Evolutionary conservation across 2,797 vertebrate genomes (phyloP).

Genomic region (Pangasius sanitwongsei): DNA sequence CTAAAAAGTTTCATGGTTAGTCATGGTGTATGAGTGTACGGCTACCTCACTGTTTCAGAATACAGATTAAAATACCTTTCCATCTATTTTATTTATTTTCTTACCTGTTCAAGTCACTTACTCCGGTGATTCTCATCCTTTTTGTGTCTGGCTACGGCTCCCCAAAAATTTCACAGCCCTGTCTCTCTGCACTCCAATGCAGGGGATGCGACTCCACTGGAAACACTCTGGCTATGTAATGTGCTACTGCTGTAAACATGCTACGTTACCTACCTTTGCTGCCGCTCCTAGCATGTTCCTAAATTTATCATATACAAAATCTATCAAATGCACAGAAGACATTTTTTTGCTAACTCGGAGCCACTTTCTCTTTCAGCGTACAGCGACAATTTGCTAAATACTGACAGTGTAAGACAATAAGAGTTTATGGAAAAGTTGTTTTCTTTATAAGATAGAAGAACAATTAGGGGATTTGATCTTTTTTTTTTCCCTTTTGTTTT

Average conservation of each 20-base stretch:
- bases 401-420: neutral
- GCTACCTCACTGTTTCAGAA: neutral
- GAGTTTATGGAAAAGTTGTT: neutral
- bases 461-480: neutral
- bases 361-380: neutral
- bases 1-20: neutral
- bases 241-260: neutral
- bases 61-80: neutral
- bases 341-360: neutral
- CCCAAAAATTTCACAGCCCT: neutral
- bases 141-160: neutral
- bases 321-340: neutral
- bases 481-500: neutral
- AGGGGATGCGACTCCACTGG: neutral
- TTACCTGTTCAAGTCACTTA: neutral
- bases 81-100: neutral
- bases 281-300: neutral
- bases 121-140: neutral
- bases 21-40: neutral
- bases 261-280: neutral
- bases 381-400: neutral
- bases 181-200: neutral
- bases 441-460: neutral
- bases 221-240: neutral
- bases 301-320: neutral